Evolutionary conservation across 2,797 vertebrate genomes (phyloP), one percentile per base, ranked within the genome.

Genomic region (Galagoides demidoff): DNA sequence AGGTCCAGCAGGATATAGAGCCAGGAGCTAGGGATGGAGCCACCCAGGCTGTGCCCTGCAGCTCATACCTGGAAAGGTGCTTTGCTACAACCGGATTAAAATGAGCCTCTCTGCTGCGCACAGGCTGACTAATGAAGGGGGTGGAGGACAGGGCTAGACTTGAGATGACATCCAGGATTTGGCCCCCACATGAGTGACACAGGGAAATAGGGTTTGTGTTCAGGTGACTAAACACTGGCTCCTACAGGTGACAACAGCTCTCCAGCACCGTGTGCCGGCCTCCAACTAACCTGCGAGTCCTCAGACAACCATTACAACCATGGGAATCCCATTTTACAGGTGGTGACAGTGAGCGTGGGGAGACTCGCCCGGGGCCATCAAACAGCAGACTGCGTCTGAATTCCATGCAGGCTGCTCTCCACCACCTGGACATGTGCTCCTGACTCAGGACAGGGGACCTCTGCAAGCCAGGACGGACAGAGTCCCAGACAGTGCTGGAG

Each of bases 1-100:
- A 98, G 97, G n/a, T 92, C 95, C 92, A 0, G 17, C 78, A 94
- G 96, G 95, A 92, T 96, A 96, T 89, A 14, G 16, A 70, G 97
- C 92, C 92, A 85, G 1, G 61, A 86, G 0, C 3, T 31, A 39
- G 4, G 43, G 9, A 7, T 39, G 29, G 39, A 7, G 71, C 39
- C 14, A 39, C 27, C 43, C 71, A 74, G 2, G 43, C 25, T 10
- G 71, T 19, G 43, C 39, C 4, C 2, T 43, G 14, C 14, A 3
- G 3, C 16, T 52, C n/a, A 1, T 37, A 7, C 9, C 61, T 22
- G 2, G 5, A 2, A n/a, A 55, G 70, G 59, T 6, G 2, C 37
- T 22, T 16, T 10, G 63, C 25, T 22, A 14, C n/a, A 23, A 2
- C 88, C 64, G 31, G 74, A 5, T 29, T n/a, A 23, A 39, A 49